Evolutionary conservation across 2,113 vertebrate species (phyloP).

Genomic region (Arenaria interpres): DNA sequence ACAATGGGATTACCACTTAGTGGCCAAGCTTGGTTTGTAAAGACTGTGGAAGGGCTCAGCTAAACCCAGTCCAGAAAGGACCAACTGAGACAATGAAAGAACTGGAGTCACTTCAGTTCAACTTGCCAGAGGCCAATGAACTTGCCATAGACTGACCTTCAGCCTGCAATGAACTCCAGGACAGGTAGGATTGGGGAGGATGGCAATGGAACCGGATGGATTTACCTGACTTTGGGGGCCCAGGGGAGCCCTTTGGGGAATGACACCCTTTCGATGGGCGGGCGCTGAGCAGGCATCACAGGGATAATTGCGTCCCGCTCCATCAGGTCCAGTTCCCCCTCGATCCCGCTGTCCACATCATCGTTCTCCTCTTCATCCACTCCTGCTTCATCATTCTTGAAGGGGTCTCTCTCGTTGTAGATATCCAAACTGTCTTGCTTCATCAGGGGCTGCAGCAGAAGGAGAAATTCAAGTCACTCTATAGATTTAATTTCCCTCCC

Average conservation of each 20-base stretch:
- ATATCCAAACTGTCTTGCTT: conserved; percentile 97
- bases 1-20: accelerated
- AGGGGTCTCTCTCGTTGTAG: conserved; percentile 95
- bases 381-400: conserved; percentile 90
- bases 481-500: not conserved
- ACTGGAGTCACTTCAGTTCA: not conserved
- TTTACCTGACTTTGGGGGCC: conserved; percentile 97
- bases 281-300: conserved; percentile 53
- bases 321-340: conserved; percentile 89
- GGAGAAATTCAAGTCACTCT: not conserved
- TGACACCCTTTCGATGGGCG: conserved; percentile 81
- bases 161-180: not conserved
- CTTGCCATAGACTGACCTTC: not conserved
- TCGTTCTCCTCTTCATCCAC: conserved; percentile 88
- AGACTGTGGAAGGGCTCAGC: not conserved
- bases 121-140: not conserved
- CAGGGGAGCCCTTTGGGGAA: conserved; percentile 96
- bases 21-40: not conserved
- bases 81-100: not conserved
- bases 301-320: conserved; percentile 87
- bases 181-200: not conserved
- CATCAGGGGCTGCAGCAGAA: conserved; percentile 83
- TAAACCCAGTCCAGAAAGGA: not conserved
- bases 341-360: conserved; percentile 83
- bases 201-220: not conserved